phyloP scores from a whole-genome alignment of 2,113 vertebrate species.

The Uropsilus gracilis region DNA sequence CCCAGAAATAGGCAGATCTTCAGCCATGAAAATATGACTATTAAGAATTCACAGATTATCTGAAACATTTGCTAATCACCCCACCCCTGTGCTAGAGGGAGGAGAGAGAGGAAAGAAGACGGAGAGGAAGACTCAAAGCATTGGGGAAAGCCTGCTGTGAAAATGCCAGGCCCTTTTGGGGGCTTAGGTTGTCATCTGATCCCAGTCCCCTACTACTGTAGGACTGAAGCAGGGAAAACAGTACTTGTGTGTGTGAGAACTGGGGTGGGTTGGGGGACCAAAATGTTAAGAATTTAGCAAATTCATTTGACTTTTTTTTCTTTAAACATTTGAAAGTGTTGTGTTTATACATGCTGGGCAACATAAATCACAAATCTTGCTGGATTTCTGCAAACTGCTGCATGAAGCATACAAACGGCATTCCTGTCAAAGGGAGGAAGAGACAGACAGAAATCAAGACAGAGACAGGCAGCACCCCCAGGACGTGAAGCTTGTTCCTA shows the following conservation, averaged over 20 bases:
- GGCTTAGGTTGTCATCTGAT: conserved; percentile 57
- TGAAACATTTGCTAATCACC: conserved; percentile 79
- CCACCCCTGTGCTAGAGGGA: conserved; percentile 68
- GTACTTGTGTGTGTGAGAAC: background rate
- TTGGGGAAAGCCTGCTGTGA: conserved; percentile 77
- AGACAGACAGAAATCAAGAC: conserved; percentile 73
- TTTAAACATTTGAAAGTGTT: conserved; percentile 79
- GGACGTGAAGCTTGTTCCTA: conserved; percentile 39
- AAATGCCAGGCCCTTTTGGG: conserved; percentile 74
- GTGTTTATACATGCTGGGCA: conserved; percentile 84
- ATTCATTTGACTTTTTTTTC: conserved; percentile 58
- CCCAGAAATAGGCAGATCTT: conserved; percentile 49
- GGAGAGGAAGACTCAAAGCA: conserved; percentile 22
- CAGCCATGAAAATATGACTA: conserved; percentile 66
- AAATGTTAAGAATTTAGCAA: conserved; percentile 82
- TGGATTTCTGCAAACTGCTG: conserved; percentile 79
- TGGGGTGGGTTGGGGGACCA: conserved; percentile 68
- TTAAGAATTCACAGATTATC: conserved; percentile 78
- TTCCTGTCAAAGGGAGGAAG: conserved; percentile 71
- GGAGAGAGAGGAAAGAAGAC: conserved; percentile 59
- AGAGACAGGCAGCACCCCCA: conserved; percentile 61
- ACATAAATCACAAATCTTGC: conserved; percentile 83
- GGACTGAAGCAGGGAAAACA: conserved; percentile 25
- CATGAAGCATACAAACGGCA: conserved; percentile 72
- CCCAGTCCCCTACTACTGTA: conserved; percentile 60